phyloP scores from a whole-genome alignment of 1,140 invertebrate genomes.

The Drosophila sechellia region DNA sequence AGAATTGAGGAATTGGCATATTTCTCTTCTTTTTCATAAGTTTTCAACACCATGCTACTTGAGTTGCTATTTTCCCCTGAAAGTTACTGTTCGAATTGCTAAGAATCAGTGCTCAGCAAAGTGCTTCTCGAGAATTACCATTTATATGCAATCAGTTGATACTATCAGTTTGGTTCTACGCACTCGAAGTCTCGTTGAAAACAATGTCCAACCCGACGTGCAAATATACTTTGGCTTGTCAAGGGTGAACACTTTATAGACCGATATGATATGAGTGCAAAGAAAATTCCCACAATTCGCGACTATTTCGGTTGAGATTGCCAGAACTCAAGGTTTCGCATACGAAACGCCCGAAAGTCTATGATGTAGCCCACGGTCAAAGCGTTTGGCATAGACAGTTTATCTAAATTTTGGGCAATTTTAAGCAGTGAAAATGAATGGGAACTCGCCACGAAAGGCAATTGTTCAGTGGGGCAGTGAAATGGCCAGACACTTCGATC shows the following conservation, averaged over 20 bases:
- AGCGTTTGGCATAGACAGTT: slow-evolving; percentile 34
- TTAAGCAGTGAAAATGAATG: slow-evolving; percentile 7
- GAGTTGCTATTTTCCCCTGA: not conserved
- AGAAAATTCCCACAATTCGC: slow-evolving; percentile 17
- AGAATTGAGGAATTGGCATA: not conserved
- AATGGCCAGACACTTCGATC: not conserved
- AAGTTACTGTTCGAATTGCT: not conserved
- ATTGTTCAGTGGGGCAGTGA: slow-evolving; percentile 3
- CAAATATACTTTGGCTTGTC: slow-evolving; percentile 20
- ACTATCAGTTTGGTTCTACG: slow-evolving; percentile 13
- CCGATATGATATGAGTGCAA: slow-evolving; percentile 27
- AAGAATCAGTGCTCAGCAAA: not conserved
- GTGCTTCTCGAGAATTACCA: slow-evolving; percentile 5
- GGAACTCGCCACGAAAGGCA: not conserved
- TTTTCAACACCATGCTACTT: not conserved
- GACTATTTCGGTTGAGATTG: slow-evolving; percentile 32
- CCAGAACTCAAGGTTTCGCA: slow-evolving; percentile 17
- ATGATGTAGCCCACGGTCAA: slow-evolving; percentile 17
- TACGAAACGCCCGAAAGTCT: not conserved
- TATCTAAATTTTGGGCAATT: slow-evolving; percentile 46
- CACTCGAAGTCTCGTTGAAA: slow-evolving; percentile 15
- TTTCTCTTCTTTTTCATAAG: not conserved
- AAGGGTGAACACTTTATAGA: slow-evolving; percentile 22
- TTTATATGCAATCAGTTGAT: slow-evolving; percentile 26
- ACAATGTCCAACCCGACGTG: slow-evolving; percentile 14